Evolutionary conservation across 2,113 vertebrate species (phyloP).

Genomic region (Ceuthmochares aereus): DNA sequence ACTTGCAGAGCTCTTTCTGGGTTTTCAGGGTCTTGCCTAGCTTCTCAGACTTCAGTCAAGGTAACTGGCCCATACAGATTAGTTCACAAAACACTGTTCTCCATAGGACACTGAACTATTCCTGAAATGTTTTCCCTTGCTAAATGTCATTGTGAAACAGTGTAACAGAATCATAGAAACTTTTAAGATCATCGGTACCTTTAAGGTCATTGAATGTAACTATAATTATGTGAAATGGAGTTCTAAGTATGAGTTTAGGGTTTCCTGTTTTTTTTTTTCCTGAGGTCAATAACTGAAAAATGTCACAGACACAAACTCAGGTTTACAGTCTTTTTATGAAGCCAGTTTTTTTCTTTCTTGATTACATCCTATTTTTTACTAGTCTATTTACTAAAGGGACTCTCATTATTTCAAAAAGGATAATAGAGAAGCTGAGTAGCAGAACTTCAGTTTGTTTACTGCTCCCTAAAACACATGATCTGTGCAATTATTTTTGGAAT

Average conservation of each 20-base stretch:
- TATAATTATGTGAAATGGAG: not conserved
- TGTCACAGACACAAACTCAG: not conserved
- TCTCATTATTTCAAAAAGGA: not conserved
- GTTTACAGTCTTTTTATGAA: not conserved
- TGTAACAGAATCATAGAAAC: too few relatives aligned
- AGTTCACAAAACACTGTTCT: not conserved
- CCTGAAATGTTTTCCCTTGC: not conserved
- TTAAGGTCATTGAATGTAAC: too few relatives aligned
- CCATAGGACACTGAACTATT: not conserved
- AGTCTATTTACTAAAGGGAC: not conserved
- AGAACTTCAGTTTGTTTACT: not conserved
- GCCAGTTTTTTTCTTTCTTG: not conserved
- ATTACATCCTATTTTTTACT: not conserved
- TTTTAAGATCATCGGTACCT: too few relatives aligned
- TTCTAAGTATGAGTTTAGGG: not conserved
- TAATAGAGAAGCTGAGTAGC: not conserved
- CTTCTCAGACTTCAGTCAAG: not conserved
- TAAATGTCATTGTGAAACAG: not conserved
- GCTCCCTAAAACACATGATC: not conserved
- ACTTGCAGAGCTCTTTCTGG: not conserved
- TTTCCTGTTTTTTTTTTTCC: not conserved
- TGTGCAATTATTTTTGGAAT: slow-evolving; percentile 28
- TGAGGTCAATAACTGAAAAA: not conserved
- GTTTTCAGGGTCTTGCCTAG: not conserved
- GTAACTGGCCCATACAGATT: not conserved